Percentiles rank a stretch among this genome's conserved stretches.
Evolutionary conservation across 2,888 invertebrate species (phyloP).

Genomic region (Terebella lapidaria): DNA sequence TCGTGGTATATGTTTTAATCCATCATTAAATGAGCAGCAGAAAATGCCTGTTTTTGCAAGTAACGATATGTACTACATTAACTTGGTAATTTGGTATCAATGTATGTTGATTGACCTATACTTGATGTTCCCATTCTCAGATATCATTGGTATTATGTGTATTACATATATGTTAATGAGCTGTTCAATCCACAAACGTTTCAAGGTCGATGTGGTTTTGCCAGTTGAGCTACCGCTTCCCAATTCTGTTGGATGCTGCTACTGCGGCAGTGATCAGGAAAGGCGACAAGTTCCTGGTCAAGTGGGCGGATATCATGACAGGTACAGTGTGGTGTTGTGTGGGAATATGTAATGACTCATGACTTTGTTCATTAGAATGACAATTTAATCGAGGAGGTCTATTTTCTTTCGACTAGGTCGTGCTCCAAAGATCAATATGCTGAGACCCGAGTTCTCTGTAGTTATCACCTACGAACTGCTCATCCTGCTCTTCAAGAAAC

Average conservation of each 20-base stretch:
- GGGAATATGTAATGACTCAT: too few relatives aligned
- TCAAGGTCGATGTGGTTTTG: slow-evolving; percentile 24
- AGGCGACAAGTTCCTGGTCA: slow-evolving; percentile 35
- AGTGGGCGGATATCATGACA: slow-evolving; percentile 44
- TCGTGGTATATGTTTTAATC: too few relatives aligned
- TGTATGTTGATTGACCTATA: too few relatives aligned
- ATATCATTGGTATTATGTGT: too few relatives aligned
- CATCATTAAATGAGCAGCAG: too few relatives aligned
- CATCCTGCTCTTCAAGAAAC: slow-evolving; percentile 25
- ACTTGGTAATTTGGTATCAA: too few relatives aligned
- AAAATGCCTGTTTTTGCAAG: too few relatives aligned
- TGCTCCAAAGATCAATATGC: slow-evolving; percentile 35
- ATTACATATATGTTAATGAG: too few relatives aligned
- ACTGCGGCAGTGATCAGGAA: slow-evolving; percentile 38
- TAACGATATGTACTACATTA: too few relatives aligned
- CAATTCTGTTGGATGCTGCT: slow-evolving; percentile 39
- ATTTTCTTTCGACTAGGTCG: slow-evolving; percentile 26
- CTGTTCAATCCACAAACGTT: background rate
- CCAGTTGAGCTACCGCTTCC: slow-evolving; percentile 35
- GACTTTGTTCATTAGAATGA: too few relatives aligned
- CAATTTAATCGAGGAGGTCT: background rate
- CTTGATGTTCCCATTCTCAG: too few relatives aligned
- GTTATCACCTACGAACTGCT: slow-evolving; percentile 36
- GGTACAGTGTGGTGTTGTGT: too few relatives aligned
- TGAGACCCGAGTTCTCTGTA: slow-evolving; percentile 35